Evolutionary conservation across 1,140 invertebrate species (phyloP).

Genomic region (Diuraphis noxia): DNA sequence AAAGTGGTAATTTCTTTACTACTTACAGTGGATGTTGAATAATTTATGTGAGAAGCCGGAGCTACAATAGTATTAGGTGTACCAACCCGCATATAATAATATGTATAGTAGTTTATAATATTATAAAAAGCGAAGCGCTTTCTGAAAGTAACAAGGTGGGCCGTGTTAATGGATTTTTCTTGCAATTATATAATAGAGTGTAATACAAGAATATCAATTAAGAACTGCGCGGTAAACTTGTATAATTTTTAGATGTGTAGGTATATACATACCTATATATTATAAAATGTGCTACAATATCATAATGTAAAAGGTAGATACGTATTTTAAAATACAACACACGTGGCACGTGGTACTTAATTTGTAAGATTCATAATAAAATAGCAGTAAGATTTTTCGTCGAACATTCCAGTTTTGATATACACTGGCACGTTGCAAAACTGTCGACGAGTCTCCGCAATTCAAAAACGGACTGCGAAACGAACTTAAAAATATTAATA

Average conservation of each 20-base stretch:
- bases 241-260: neutral
- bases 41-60: slow-evolving; percentile 20
- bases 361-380: neutral
- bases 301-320: neutral
- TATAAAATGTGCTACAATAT: neutral
- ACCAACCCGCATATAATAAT: neutral
- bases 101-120: neutral
- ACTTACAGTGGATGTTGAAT: slow-evolving; percentile 6
- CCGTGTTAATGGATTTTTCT: slow-evolving; percentile 21
- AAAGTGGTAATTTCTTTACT: neutral
- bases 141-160: slow-evolving; percentile 1
- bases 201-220: slow-evolving; percentile 9
- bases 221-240: neutral
- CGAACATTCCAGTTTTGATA: neutral
- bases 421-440: neutral
- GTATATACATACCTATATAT: neutral
- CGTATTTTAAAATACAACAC: neutral
- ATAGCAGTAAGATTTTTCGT: neutral
- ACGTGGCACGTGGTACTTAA: neutral
- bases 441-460: neutral
- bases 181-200: neutral
- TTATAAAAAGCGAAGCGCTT: neutral
- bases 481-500: neutral
- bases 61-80: neutral
- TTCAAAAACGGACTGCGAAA: neutral